Evolutionary conservation across 1,140 invertebrate species (phyloP), one percentile per base, ranked within the genome.

Genomic region (Oppia nitens): DNA sequence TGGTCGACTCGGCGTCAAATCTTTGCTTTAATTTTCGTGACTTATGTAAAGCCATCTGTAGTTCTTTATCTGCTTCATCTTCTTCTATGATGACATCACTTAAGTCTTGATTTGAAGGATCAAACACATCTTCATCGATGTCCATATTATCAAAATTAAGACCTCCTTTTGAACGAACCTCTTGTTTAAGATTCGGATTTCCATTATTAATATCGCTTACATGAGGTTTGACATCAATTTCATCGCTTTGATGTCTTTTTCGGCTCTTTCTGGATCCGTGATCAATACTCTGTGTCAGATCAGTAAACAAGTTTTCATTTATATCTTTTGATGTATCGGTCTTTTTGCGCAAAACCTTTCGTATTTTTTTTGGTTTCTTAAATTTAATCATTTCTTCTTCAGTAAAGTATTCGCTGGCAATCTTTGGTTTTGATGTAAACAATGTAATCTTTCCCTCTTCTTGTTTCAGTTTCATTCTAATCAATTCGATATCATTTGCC

Each of bases 321-420:
- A 11, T 12, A 24, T 12, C 48, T 20, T 45, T 48, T 17, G 2
- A 24, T 24, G 23, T 17, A 2, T 47, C 3, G 12, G 47, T 56
- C 6, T 24, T 12, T 20, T 50, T 50, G 6, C 32, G 6, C 6
- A 40, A 17, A 40, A 40, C 32, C 17, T 40, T 40, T 9, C 32
- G 32, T 9, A 40, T 6, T 68, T 88, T 94, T 69, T 92, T 96
- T 27, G 85, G 77, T 72, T 97, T 97, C 69, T 95, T 96, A 71
- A 98, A 92, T 68, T 81, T 60, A 58, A 66, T 59, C 70, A 91
- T 74, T 74, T 95, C 90, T 58, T 82, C 78, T 60, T 83, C 77
- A 58, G 85, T 87, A 62, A 85, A 85, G 72, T 93, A 97, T 70
- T 97, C 92, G 9, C 82, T 82, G 0, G 90, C 90, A 20, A 91